A percentile compares a stretch with the other conserved stretches of the same genome.
Evolutionary conservation across 1,140 invertebrate genomes (phyloP).

Genomic region (Potamilus streckersoni): DNA sequence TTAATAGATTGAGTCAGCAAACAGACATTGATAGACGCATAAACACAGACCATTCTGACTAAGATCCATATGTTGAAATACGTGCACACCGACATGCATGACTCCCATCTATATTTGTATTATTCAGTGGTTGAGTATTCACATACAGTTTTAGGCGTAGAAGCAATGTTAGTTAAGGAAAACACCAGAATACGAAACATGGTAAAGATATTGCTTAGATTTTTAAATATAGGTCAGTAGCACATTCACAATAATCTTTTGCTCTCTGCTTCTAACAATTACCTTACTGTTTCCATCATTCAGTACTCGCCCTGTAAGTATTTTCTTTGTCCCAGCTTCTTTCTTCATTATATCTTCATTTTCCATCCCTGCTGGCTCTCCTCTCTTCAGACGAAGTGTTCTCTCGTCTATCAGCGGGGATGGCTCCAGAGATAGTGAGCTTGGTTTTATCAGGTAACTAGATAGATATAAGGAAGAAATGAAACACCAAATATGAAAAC

Average conservation of each 20-base stretch:
- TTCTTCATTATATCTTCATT: constrained; percentile 31
- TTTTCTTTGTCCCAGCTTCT: background rate
- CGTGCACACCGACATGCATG: too few relatives aligned
- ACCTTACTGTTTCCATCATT: constrained; percentile 24
- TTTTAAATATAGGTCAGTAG: constrained; percentile 1
- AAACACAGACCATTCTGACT: too few relatives aligned
- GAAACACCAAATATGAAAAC: too few relatives aligned
- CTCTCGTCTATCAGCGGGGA: constrained; percentile 64
- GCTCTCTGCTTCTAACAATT: background rate
- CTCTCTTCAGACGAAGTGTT: constrained; percentile 36
- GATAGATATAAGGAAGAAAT: constrained; percentile 19
- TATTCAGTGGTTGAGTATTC: background rate
- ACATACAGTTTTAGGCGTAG: background rate
- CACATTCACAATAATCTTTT: background rate
- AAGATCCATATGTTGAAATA: too few relatives aligned
- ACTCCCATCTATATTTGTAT: background rate
- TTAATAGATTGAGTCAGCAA: too few relatives aligned
- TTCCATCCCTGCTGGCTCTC: constrained; percentile 56
- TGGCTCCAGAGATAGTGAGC: constrained; percentile 62
- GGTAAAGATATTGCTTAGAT: background rate
- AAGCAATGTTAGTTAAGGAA: background rate
- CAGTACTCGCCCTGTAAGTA: constrained; percentile 5
- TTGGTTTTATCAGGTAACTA: constrained; percentile 64
- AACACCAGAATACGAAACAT: background rate
- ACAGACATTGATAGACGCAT: too few relatives aligned